These are phyloP conservation scores for Fukomys damarensis DNA, from an alignment of 2,113 vertebrate species.

Conservation along the genomic window DNA sequence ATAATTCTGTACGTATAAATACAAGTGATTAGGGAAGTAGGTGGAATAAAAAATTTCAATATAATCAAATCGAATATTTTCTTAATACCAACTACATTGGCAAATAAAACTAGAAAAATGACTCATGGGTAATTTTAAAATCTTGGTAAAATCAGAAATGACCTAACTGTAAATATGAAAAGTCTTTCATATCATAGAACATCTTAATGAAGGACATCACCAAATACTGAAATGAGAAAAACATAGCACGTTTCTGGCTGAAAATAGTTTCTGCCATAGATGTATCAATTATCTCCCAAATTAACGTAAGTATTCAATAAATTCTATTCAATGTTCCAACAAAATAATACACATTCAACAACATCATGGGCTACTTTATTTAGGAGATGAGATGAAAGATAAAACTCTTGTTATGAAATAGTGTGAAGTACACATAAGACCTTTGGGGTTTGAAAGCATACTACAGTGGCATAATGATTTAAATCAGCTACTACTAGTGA, in stretches of 20 bases:
- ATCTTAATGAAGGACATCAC: not conserved
- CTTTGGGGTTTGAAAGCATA: not conserved
- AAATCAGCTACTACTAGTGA: not conserved
- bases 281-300: not conserved
- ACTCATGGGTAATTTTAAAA: not conserved
- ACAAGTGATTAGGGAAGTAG: not conserved
- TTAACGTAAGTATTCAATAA: not conserved
- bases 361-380: not conserved
- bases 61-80: not conserved
- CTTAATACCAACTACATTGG: not conserved
- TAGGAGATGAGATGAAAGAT: not conserved
- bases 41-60: not conserved
- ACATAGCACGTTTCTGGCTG: not conserved
- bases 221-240: not conserved
- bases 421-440: not conserved
- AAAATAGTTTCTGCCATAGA: not conserved
- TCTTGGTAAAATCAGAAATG: not conserved
- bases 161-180: not conserved
- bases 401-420: not conserved
- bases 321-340: not conserved
- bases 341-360: not conserved
- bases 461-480: not conserved
- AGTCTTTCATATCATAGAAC: not conserved
- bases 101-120: not conserved
- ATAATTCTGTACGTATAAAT: not conserved